Evolutionary conservation across 2,797 vertebrate species (phyloP).

Genomic region (Anguilla marmorata): DNA sequence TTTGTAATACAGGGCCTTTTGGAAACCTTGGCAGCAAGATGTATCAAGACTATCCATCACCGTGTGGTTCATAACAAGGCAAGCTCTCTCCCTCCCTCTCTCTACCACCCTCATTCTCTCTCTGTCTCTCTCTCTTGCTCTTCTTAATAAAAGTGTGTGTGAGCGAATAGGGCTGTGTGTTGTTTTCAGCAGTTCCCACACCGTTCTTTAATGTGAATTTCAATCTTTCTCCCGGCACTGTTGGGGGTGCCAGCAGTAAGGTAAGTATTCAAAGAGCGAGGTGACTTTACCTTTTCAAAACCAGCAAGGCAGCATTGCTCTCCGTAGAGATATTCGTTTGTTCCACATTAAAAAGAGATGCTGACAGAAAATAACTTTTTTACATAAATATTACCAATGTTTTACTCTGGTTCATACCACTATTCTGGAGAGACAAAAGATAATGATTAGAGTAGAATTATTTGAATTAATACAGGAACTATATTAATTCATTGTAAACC

Average conservation of each 20-base stretch:
- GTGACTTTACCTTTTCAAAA: neutral
- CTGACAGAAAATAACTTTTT: neutral
- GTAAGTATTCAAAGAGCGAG: neutral
- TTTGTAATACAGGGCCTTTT: neutral
- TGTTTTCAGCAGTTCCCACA: neutral
- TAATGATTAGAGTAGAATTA: conserved; percentile 56
- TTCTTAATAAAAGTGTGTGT: neutral
- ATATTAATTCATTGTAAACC: neutral
- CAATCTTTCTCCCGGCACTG: neutral
- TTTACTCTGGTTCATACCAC: neutral
- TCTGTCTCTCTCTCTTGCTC: neutral
- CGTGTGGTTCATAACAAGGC: conserved; percentile 14
- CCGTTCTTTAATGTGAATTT: neutral
- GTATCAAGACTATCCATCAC: neutral
- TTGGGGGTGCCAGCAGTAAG: neutral
- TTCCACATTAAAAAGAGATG: neutral
- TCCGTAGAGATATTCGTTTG: neutral
- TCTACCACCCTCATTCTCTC: neutral
- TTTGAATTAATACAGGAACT: conserved; percentile 66
- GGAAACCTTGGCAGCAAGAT: neutral
- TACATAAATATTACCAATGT: neutral
- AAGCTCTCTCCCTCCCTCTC: neutral
- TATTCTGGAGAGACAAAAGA: conserved; percentile 48
- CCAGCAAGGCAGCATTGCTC: neutral
- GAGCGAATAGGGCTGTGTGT: neutral